Conservation (phyloP, 1,140 invertebrate species). For the Tachypleus tridentatus region DNA sequence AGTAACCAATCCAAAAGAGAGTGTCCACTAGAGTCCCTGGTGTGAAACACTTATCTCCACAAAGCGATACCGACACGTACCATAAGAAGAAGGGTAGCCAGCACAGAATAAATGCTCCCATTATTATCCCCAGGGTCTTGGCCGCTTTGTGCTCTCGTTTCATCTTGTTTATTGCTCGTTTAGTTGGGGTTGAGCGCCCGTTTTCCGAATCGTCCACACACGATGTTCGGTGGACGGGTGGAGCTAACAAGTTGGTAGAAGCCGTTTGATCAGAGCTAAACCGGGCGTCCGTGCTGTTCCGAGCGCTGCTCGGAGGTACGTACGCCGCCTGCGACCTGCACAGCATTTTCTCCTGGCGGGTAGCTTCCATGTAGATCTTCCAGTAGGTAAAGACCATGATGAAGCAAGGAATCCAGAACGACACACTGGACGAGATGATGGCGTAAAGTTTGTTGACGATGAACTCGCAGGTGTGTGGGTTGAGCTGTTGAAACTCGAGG, state of each 20-base stretch:
- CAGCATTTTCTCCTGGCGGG: slow-evolving; percentile 77
- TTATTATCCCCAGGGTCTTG: slow-evolving; percentile 87
- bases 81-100: slow-evolving; percentile 95
- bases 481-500: slow-evolving; percentile 41
- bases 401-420: slow-evolving; percentile 91
- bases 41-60: slow-evolving; percentile 57
- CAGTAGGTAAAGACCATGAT: slow-evolving; percentile 90
- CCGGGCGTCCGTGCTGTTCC: slow-evolving; percentile 6
- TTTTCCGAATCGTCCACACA: slow-evolving; percentile 24
- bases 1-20: slow-evolving; percentile 98
- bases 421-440: slow-evolving; percentile 80
- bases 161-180: slow-evolving; percentile 75
- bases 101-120: slow-evolving; percentile 87
- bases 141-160: slow-evolving; percentile 92
- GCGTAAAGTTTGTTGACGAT: slow-evolving; percentile 81
- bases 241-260: slow-evolving; percentile 12
- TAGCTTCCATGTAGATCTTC: slow-evolving; percentile 80
- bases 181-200: slow-evolving; percentile 60
- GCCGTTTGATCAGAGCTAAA: slow-evolving; percentile 17
- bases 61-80: slow-evolving; percentile 73
- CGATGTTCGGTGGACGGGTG: slow-evolving; percentile 18
- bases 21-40: slow-evolving; percentile 74
- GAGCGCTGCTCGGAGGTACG: slow-evolving; percentile 7
- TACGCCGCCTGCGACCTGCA: slow-evolving; percentile 41
- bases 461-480: slow-evolving; percentile 70